Conservation (phyloP, 2,888 invertebrate species). For the Drosophila bunnanda region DNA sequence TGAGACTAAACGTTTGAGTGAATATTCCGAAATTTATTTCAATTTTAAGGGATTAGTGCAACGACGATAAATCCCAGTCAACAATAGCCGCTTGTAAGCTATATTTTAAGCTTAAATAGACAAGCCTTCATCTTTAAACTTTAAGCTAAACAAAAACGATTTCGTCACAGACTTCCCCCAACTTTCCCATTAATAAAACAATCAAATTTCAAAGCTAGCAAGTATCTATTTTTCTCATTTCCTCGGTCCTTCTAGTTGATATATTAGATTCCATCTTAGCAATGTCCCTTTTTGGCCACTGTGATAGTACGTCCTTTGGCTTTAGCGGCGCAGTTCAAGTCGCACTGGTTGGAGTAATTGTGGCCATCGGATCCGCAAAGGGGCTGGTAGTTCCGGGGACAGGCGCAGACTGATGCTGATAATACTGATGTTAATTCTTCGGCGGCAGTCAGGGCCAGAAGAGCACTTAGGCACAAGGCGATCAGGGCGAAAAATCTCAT, state of each 20-base stretch:
- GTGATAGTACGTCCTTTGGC: constrained; percentile 53
- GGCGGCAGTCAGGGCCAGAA: constrained; percentile 44
- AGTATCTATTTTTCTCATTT: constrained; percentile 19
- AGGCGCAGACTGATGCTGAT: constrained; percentile 23
- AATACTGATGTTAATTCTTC: not conserved
- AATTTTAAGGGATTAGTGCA: not conserved
- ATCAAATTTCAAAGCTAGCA: not conserved
- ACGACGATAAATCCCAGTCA: not conserved
- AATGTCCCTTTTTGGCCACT: constrained; percentile 49
- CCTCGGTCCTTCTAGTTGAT: not conserved
- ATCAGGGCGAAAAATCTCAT: constrained; percentile 66
- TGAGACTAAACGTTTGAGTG: not conserved
- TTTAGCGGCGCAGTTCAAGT: constrained; percentile 62
- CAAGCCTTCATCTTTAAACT: not conserved
- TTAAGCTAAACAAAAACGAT: not conserved
- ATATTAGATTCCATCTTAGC: constrained; percentile 28
- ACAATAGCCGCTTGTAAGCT: not conserved
- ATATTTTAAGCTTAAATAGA: not conserved
- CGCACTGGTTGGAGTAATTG: constrained; percentile 72
- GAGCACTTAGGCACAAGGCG: constrained; percentile 55
- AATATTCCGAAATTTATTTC: not conserved
- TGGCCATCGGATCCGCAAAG: constrained; percentile 53
- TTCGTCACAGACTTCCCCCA: no score
- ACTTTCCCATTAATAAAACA: not conserved
- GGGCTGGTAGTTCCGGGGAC: constrained; percentile 24